These are phyloP conservation scores for Amphimedon queenslandica DNA, from an alignment of 37 sponge, comb jelly and placozoan species.

Conservation along the genomic window DNA sequence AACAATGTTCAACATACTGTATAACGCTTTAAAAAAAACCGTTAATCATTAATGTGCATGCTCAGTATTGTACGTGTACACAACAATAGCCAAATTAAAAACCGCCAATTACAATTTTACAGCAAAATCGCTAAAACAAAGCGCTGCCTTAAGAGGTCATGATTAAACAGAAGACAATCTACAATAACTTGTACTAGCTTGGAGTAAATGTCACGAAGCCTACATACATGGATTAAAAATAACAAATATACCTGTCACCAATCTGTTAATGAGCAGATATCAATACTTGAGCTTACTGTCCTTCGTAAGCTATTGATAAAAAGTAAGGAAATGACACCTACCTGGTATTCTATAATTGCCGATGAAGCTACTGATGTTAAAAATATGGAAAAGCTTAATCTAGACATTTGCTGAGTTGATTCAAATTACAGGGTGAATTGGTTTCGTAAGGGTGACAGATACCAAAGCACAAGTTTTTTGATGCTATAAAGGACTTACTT, in stretches of 20 bases:
- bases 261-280: constrained; percentile 15
- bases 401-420: constrained; percentile 43
- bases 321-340: constrained; percentile 3
- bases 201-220: background rate
- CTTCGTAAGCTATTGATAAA: background rate
- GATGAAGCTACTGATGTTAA: constrained; percentile 56
- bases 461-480: constrained; percentile 21
- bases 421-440: constrained; percentile 35
- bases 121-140: no score
- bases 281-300: constrained; percentile 6
- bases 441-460: constrained; percentile 35
- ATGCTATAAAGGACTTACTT: constrained; percentile 39
- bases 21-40: no score
- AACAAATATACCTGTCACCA: background rate
- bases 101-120: no score
- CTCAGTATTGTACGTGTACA: no score
- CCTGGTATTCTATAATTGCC: constrained; percentile 44
- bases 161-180: no score
- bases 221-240: background rate
- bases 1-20: no score
- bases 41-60: no score
- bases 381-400: constrained; percentile 38
- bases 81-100: no score
- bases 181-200: background rate
- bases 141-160: no score